Conservation (phyloP, 1,140 invertebrate species). For the Zaprionus gabonicus region DNA sequence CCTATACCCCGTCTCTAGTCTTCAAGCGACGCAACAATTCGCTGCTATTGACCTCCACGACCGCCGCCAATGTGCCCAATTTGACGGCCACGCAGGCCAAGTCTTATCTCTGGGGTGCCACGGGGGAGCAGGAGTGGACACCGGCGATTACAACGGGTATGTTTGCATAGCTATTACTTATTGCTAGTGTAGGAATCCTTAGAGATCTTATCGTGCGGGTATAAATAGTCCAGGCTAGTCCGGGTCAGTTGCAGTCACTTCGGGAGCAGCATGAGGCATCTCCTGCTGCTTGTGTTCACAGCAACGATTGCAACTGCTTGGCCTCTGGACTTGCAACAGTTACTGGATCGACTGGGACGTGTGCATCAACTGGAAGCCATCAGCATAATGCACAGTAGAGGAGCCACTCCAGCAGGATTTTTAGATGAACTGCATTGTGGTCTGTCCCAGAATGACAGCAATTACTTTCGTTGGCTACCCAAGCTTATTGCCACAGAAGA, state of each 20-base stretch:
- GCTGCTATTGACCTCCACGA: conserved; percentile 51
- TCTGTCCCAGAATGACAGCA: conserved; percentile 24
- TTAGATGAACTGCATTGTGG: conserved; percentile 37
- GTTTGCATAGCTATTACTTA: conserved; percentile 47
- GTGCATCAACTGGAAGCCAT: conserved; percentile 37
- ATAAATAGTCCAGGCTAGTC: background rate
- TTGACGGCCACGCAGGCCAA: conserved; percentile 86
- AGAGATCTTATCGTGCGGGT: conserved; percentile 52
- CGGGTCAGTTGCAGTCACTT: conserved; percentile 16
- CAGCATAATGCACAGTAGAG: conserved; percentile 44
- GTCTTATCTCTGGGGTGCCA: conserved; percentile 94
- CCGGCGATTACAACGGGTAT: conserved; percentile 96
- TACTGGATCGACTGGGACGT: conserved; percentile 51
- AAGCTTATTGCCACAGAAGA: conserved; percentile 45
- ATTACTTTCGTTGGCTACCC: conserved; percentile 49
- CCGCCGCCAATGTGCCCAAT: conserved; percentile 63
- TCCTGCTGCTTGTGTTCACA: conserved; percentile 9
- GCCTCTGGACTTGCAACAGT: conserved; percentile 29
- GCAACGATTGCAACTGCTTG: conserved; percentile 8
- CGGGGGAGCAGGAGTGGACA: conserved; percentile 97
- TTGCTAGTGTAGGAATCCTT: conserved; percentile 20
- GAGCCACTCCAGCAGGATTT: conserved; percentile 19
- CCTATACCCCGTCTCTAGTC: conserved; percentile 37
- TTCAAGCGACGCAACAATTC: conserved; percentile 73
- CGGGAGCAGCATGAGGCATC: conserved; percentile 39